Conservation (phyloP, 1,140 invertebrate species). For the Eriocheir sinensis region DNA sequence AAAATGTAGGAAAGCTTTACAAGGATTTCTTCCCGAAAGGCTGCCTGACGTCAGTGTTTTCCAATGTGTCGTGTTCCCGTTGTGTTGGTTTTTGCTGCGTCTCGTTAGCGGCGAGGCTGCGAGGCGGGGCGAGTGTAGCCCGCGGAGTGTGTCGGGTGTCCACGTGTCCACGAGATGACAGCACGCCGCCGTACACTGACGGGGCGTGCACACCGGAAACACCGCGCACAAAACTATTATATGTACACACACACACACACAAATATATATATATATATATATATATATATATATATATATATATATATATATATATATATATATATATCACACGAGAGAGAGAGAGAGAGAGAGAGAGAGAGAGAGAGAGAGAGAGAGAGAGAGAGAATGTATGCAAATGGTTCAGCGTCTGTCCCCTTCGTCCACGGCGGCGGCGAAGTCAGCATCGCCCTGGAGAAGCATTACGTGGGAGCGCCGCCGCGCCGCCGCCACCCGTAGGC, state of each 20-base stretch:
- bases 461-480: background rate
- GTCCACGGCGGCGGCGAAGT: background rate
- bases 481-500: background rate
- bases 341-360: too few species aligned
- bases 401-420: background rate
- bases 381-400: too few species aligned
- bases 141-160: background rate
- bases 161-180: background rate
- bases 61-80: background rate
- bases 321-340: too few species aligned
- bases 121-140: background rate
- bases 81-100: background rate
- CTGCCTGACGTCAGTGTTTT: background rate
- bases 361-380: too few species aligned
- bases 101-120: background rate
- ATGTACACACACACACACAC: too few species aligned
- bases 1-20: too few species aligned
- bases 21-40: background rate
- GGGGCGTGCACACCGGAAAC: background rate
- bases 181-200: background rate
- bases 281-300: too few species aligned
- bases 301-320: too few species aligned
- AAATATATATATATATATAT: too few species aligned
- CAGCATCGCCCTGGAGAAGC: background rate
- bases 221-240: too few species aligned